These are phyloP conservation scores for Malurus leucopterus DNA, from an alignment of 2,797 vertebrate genomes.

Conservation along the genomic window DNA sequence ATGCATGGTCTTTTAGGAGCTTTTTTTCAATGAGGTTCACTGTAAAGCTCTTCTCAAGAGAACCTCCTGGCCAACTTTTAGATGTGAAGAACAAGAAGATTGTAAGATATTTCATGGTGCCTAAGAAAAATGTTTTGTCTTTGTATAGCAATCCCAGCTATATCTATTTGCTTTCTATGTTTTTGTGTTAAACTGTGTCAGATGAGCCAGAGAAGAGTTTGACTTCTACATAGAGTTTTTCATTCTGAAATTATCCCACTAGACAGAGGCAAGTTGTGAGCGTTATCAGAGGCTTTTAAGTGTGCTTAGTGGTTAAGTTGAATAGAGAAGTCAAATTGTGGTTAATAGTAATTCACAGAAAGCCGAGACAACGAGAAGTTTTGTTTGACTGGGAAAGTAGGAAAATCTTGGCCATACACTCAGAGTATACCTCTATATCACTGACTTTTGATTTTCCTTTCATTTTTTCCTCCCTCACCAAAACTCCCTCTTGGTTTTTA, in stretches of 20 bases:
- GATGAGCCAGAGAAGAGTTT: neutral
- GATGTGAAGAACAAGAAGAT: neutral
- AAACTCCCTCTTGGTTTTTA: neutral
- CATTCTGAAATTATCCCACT: neutral
- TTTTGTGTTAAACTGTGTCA: neutral
- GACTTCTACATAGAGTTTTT: neutral
- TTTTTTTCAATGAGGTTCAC: neutral
- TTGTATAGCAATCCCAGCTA: neutral
- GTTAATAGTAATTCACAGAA: neutral
- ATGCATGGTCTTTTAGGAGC: neutral
- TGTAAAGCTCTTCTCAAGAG: neutral
- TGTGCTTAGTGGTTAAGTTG: neutral
- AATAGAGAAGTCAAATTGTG: neutral
- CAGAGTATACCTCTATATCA: neutral
- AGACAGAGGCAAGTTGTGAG: neutral
- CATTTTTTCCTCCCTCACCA: neutral
- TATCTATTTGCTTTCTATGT: neutral
- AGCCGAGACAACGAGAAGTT: neutral
- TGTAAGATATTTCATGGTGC: neutral
- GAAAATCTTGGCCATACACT: neutral
- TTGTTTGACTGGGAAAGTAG: neutral
- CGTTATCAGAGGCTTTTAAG: neutral
- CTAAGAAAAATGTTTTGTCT: neutral
- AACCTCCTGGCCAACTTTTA: neutral
- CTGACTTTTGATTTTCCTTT: neutral